A percentile compares a stretch with the other conserved stretches of the same genome.
Conservation (phyloP, 2,888 invertebrate genomes). For the Sinopyrophorus schimmeli region DNA sequence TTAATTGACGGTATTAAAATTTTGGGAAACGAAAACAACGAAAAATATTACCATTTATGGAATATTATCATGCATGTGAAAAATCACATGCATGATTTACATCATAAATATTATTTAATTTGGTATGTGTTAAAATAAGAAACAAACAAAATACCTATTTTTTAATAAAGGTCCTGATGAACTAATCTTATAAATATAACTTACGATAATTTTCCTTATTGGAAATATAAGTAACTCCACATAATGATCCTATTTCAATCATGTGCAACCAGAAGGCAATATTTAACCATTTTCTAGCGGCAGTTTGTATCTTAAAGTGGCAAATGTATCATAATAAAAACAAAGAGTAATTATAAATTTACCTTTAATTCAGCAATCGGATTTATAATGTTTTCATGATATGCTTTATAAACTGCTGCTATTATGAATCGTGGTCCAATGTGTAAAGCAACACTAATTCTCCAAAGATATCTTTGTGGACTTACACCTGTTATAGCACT, state of each 20-base stretch:
- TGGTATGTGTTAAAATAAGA: too few species aligned
- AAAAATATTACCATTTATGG: too few species aligned
- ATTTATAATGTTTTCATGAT: constrained; percentile 71
- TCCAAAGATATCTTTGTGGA: constrained; percentile 91
- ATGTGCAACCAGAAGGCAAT: constrained; percentile 82
- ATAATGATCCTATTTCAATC: constrained; percentile 81
- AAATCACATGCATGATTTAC: too few species aligned
- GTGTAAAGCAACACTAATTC: constrained; percentile 88
- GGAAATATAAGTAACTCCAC: constrained; percentile 90
- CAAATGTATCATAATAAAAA: constrained; percentile 4
- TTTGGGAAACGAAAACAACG: too few species aligned
- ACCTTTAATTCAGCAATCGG: constrained; percentile 61
- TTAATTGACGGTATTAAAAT: too few species aligned
- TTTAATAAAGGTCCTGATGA: not conserved
- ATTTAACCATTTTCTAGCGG: constrained; percentile 66
- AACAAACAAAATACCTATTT: too few species aligned
- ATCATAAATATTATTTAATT: too few species aligned
- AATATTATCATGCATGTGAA: too few species aligned
- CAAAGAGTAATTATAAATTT: constrained; percentile 28
- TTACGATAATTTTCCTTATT: constrained; percentile 95
- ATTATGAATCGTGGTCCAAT: constrained; percentile 89
- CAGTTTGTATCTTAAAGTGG: constrained; percentile 56
- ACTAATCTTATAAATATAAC: constrained; percentile 59
- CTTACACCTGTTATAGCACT: constrained; percentile 94
- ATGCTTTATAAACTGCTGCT: constrained; percentile 83